These are phyloP conservation scores for Sesia apiformis DNA, from an alignment of 2,888 invertebrate genomes.

Conservation along the genomic window DNA sequence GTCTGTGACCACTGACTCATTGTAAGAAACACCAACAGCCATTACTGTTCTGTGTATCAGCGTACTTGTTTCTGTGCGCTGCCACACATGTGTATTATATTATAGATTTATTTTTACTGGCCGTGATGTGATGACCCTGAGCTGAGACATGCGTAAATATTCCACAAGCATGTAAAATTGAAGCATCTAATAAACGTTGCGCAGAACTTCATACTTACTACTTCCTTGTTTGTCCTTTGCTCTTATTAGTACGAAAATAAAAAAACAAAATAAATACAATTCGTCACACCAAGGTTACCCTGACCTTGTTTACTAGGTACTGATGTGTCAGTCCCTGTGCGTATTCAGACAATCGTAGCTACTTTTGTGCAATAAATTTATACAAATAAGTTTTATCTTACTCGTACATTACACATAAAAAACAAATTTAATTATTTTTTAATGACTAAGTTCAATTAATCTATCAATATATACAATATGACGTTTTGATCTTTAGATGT, in stretches of 20 bases:
- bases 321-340: not conserved
- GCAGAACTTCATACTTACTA: slow-evolving; percentile 28
- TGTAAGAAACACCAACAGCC: not conserved
- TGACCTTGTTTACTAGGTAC: slow-evolving; percentile 63
- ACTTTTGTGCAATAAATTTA: too few species aligned
- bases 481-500: too few species aligned
- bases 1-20: not conserved
- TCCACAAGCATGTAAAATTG: slow-evolving; percentile 22
- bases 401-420: too few species aligned
- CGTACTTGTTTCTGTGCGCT: not conserved
- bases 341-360: too few species aligned
- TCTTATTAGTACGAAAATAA: slow-evolving; percentile 58
- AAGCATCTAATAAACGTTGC: slow-evolving; percentile 14
- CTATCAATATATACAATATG: too few species aligned
- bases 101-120: not conserved
- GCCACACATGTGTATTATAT: slow-evolving; percentile 4
- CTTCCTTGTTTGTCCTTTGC: slow-evolving; percentile 64
- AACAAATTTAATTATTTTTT: too few species aligned
- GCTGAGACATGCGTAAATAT: slow-evolving; percentile 39
- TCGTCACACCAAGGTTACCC: slow-evolving; percentile 48
- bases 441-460: too few species aligned
- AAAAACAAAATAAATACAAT: slow-evolving; percentile 45
- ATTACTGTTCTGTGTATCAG: not conserved
- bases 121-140: slow-evolving; percentile 30
- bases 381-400: too few species aligned